Base-by-base conservation (phyloP, 2,888 invertebrate species). In the Pseudeuparius sepicola region DNA sequence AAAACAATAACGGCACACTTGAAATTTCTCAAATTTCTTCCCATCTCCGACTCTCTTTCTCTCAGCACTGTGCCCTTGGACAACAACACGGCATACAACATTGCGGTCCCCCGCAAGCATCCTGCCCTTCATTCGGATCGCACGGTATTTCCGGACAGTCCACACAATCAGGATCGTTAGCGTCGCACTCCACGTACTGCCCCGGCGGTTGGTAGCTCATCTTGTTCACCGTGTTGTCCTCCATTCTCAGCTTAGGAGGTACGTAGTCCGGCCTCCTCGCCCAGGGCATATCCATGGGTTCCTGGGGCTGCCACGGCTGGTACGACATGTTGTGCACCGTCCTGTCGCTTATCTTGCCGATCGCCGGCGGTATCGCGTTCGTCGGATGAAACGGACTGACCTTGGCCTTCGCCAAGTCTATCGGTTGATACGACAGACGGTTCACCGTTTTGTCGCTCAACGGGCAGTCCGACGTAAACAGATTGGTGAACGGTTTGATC, bases 121-220 rank as follows among this genome's bases (percentile, higher is more conserved):
- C 37, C 5, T 29, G 32, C 3, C 34, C 17, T 10, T 18, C 25
- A 14, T 45, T 45, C 2, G 46, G 45, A 31, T 47, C 47, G 27
- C 55, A 53, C 1, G 49, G 49, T 5, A 50, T 45, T 28, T 55
- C 50, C 2, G 60, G 60, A 46, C 60, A 60, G 15, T 57, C 56
- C 25, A 70, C 64, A 10, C 70, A 70, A 45, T 69, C 66, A 1
- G 64, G 55, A 54, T 70, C 70, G 12, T 70, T 67, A 47, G 70
- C 70, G 46, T 65, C 64, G 37, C 68, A 68, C 43, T 72, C 66
- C 0, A 69, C 64, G 50, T 68, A 73, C 39, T 67, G 67, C 32
- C 74, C 74, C 1, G 74, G 74, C 2, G 73, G 70, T 43, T 67
- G 55, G 59, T 71, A 77, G 45, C 75, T 76, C 27, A 73, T 63